Percentiles rank a stretch among this genome's conserved stretches.
These are phyloP conservation scores for Piscicola geometra DNA, from an alignment of 2,888 invertebrate species.

Conservation along the genomic window DNA sequence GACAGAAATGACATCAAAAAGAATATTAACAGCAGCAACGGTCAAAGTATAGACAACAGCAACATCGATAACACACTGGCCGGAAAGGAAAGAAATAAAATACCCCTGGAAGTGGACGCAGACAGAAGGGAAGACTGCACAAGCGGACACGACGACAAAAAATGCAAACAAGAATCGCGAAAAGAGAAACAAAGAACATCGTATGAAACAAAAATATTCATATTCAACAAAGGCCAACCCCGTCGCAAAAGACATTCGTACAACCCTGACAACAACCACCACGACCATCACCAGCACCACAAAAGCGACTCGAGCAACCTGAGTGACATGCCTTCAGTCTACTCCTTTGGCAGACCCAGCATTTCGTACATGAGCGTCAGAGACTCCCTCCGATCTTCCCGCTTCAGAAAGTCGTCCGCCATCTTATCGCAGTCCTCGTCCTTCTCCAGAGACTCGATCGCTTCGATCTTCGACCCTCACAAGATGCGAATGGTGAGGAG, in stretches of 20 bases:
- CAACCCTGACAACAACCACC: neutral
- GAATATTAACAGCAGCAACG: too few relatives aligned
- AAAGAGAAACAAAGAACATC: neutral
- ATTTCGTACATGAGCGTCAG: conserved; percentile 19
- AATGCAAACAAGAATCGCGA: neutral
- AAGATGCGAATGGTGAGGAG: conserved; percentile 12
- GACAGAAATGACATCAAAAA: neutral
- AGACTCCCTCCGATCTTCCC: conserved; percentile 23
- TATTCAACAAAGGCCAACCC: neutral
- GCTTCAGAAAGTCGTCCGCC: conserved; percentile 18
- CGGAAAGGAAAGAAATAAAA: too few relatives aligned
- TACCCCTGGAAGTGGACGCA: too few relatives aligned
- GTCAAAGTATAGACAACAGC: too few relatives aligned
- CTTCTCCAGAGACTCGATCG: conserved; percentile 19
- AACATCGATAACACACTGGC: too few relatives aligned
- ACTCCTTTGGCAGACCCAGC: conserved; percentile 22
- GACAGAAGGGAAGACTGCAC: neutral
- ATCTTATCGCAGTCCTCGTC: conserved; percentile 3
- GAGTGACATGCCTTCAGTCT: conserved; percentile 16
- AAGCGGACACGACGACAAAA: neutral
- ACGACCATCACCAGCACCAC: neutral
- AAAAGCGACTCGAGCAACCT: conserved; percentile 4
- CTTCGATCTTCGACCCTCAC: conserved; percentile 23
- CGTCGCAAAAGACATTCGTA: too few relatives aligned
- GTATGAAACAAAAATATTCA: neutral